Conservation (phyloP, 2,797 vertebrate species). For the Parambassis ranga region DNA sequence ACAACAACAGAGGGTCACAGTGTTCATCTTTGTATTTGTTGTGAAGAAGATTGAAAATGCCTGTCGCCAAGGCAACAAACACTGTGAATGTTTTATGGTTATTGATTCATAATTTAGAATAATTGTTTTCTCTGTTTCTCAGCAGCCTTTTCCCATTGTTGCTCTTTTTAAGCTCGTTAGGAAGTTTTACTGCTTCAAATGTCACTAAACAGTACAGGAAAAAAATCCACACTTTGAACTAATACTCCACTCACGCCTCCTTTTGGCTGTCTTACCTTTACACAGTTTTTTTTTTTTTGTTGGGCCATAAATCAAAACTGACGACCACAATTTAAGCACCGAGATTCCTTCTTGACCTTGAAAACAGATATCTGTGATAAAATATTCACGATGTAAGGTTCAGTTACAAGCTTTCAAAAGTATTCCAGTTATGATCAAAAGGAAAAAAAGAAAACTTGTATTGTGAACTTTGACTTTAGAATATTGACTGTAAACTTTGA, state of each 20-base stretch:
- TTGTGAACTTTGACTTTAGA: background rate
- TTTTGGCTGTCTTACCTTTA: too few relatives aligned
- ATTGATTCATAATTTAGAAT: background rate
- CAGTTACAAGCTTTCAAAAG: background rate
- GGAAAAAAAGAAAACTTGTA: background rate
- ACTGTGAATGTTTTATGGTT: background rate
- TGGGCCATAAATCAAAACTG: background rate
- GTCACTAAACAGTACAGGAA: background rate
- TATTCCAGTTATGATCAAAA: background rate
- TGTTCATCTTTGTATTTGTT: background rate
- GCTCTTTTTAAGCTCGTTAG: background rate
- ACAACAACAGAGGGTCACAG: background rate
- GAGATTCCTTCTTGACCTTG: background rate
- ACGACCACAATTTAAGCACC: background rate
- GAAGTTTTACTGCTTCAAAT: background rate
- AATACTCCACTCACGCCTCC: too few relatives aligned
- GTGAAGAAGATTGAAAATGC: background rate
- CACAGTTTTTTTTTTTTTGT: background rate
- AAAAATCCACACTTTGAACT: background rate
- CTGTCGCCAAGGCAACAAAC: slow-evolving; percentile 4
- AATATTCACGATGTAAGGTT: background rate
- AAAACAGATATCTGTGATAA: background rate
- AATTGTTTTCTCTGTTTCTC: background rate
- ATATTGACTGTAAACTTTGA: background rate
- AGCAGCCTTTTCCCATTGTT: background rate